These are phyloP conservation scores for Elegia similella DNA, from an alignment of 2,888 invertebrate species.

Conservation along the genomic window DNA sequence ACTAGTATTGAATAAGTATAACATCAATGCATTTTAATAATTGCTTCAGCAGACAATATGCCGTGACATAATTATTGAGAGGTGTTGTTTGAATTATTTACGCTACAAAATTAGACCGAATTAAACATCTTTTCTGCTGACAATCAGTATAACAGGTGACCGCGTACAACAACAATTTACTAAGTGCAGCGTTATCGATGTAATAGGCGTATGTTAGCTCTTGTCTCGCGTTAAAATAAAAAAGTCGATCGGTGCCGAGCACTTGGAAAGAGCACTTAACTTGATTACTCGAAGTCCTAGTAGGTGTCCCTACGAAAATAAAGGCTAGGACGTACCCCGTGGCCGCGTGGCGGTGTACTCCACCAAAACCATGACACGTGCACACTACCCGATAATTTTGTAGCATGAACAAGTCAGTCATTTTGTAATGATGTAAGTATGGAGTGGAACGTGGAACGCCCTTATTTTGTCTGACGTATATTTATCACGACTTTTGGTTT, in stretches of 20 bases:
- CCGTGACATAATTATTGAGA: not conserved
- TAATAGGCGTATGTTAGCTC: slow-evolving; percentile 46
- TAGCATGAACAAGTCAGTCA: slow-evolving; percentile 35
- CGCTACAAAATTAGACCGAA: not conserved
- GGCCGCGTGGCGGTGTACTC: slow-evolving; percentile 42
- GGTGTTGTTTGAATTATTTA: not conserved
- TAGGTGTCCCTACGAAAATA: slow-evolving; percentile 44
- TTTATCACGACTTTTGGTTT: not conserved
- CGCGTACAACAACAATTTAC: slow-evolving; percentile 43
- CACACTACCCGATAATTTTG: slow-evolving; percentile 49
- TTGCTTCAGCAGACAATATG: too few species aligned
- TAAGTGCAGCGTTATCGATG: slow-evolving; percentile 62
- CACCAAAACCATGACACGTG: slow-evolving; percentile 58
- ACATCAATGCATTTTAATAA: too few species aligned
- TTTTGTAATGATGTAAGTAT: slow-evolving; percentile 19
- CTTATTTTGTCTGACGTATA: slow-evolving; percentile 7
- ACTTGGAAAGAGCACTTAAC: slow-evolving; percentile 77
- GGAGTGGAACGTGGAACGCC: slow-evolving; percentile 5
- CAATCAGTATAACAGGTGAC: slow-evolving; percentile 23
- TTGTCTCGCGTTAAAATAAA: slow-evolving; percentile 66
- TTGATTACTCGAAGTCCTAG: slow-evolving; percentile 73
- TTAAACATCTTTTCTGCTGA: slow-evolving; percentile 6
- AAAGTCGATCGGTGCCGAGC: slow-evolving; percentile 59
- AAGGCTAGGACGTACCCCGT: slow-evolving; percentile 34
- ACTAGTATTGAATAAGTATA: too few species aligned